Percentiles rank a stretch among this genome's conserved stretches.
These are phyloP conservation scores for Drosophila punjabiensis DNA, from an alignment of 1,140 invertebrate genomes.

Conservation along the genomic window DNA sequence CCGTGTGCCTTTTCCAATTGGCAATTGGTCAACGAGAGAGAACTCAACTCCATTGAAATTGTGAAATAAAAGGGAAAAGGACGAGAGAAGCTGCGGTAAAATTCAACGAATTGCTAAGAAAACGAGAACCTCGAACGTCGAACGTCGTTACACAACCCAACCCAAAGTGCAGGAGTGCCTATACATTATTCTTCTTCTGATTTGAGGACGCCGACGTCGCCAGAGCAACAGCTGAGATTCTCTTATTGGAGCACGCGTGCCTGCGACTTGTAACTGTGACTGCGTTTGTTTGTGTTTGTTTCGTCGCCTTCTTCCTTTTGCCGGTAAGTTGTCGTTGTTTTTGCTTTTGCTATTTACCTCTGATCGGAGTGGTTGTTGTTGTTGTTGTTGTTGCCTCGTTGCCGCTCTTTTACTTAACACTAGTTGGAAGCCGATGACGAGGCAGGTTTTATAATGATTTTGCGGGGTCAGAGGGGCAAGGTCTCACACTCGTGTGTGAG, in stretches of 20 bases:
- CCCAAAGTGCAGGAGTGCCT: slow-evolving; percentile 5
- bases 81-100: slow-evolving; percentile 10
- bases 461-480: slow-evolving; percentile 38
- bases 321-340: slow-evolving; percentile 36
- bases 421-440: slow-evolving; percentile 22
- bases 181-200: slow-evolving; percentile 23
- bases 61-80: slow-evolving; percentile 10
- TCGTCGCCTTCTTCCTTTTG: slow-evolving; percentile 24
- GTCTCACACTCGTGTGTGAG: slow-evolving; percentile 10
- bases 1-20: slow-evolving; percentile 5
- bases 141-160: slow-evolving; percentile 16
- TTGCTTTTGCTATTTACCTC: slow-evolving; percentile 2
- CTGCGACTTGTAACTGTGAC: slow-evolving; percentile 12
- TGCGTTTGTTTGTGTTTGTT: slow-evolving; percentile 34
- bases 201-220: slow-evolving; percentile 27
- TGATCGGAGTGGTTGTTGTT: neutral
- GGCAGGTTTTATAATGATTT: slow-evolving; percentile 48
- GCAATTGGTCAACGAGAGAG: slow-evolving; percentile 14
- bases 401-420: slow-evolving; percentile 16
- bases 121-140: neutral
- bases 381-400: slow-evolving; percentile 13
- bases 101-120: slow-evolving; percentile 9
- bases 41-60: slow-evolving; percentile 4
- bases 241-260: slow-evolving; percentile 27
- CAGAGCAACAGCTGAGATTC: slow-evolving; percentile 55